A percentile compares a stretch with the other conserved stretches of the same genome.
Conservation (phyloP, 1,140 invertebrate genomes). For the Matsumurasca onukii region DNA sequence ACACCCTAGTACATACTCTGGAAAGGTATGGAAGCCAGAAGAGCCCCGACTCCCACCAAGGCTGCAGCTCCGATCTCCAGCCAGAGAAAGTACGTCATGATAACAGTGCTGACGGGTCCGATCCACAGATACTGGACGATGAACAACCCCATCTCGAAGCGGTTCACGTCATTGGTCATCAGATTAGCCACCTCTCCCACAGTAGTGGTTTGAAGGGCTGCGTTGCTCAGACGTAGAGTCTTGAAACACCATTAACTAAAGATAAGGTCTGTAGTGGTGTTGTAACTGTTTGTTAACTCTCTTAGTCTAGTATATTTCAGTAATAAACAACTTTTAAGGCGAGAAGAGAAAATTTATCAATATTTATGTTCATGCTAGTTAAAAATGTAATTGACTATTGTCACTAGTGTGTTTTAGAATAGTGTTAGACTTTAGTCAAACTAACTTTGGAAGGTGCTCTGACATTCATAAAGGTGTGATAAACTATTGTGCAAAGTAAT, state of each 20-base stretch:
- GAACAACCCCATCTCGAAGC: slow-evolving; percentile 66
- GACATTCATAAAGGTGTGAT: too few relatives aligned
- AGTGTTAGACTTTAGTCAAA: too few relatives aligned
- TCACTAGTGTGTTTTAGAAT: too few relatives aligned
- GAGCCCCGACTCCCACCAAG: slow-evolving; percentile 72
- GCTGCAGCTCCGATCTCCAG: slow-evolving; percentile 69
- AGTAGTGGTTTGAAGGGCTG: slow-evolving; percentile 72
- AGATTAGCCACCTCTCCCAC: slow-evolving; percentile 90
- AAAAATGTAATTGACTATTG: too few relatives aligned
- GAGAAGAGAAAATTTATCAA: too few relatives aligned
- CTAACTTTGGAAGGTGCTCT: too few relatives aligned
- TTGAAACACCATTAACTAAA: slow-evolving; percentile 40
- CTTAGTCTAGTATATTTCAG: too few relatives aligned
- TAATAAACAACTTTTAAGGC: too few relatives aligned
- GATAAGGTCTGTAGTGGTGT: not conserved
- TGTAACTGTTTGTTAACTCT: too few relatives aligned
- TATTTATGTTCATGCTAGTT: too few relatives aligned
- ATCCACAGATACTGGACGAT: slow-evolving; percentile 79
- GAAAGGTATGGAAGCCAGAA: slow-evolving; percentile 80
- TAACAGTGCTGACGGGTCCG: slow-evolving; percentile 75
- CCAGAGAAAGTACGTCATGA: slow-evolving; percentile 77
- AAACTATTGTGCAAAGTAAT: too few relatives aligned
- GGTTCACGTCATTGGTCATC: slow-evolving; percentile 84
- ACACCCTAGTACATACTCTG: slow-evolving; percentile 58
- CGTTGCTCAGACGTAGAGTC: slow-evolving; percentile 63